Evolutionary conservation across 2,888 invertebrate species (phyloP).

Genomic region (Hypsopygia costalis): DNA sequence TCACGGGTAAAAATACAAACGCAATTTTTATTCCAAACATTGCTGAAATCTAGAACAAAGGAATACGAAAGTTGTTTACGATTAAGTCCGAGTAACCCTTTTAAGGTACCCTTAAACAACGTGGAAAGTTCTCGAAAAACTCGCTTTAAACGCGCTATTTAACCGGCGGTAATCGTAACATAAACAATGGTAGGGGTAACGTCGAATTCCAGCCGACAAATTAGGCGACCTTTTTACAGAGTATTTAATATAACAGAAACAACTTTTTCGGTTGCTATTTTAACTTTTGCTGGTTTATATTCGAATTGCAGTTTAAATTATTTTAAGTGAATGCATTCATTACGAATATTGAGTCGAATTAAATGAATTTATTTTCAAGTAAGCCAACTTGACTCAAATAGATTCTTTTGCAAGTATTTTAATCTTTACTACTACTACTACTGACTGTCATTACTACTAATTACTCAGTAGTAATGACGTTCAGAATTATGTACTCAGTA

Average conservation of each 20-base stretch:
- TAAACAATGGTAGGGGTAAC: conserved; percentile 74
- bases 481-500: no score
- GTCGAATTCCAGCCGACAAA: conserved; percentile 74
- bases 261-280: conserved; percentile 41
- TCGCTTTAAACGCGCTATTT: conserved; percentile 70
- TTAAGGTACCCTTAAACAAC: conserved; percentile 58
- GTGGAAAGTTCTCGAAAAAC: conserved; percentile 66
- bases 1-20: no score
- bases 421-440: no score
- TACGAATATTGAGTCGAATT: no score
- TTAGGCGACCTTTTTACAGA: conserved; percentile 71
- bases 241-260: conserved; percentile 63
- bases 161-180: conserved; percentile 73
- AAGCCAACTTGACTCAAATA: no score
- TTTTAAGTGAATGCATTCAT: no score
- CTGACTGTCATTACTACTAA: no score
- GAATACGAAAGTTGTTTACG: conserved; percentile 61
- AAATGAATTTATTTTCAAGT: no score
- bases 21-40: neutral
- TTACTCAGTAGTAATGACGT: no score
- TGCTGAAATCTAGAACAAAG: conserved; percentile 44
- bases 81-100: conserved; percentile 65
- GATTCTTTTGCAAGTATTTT: no score
- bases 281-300: conserved; percentile 13
- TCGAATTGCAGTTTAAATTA: no score